Conservation (phyloP, 2,888 invertebrate species). For the Orchesellides sinensis region DNA sequence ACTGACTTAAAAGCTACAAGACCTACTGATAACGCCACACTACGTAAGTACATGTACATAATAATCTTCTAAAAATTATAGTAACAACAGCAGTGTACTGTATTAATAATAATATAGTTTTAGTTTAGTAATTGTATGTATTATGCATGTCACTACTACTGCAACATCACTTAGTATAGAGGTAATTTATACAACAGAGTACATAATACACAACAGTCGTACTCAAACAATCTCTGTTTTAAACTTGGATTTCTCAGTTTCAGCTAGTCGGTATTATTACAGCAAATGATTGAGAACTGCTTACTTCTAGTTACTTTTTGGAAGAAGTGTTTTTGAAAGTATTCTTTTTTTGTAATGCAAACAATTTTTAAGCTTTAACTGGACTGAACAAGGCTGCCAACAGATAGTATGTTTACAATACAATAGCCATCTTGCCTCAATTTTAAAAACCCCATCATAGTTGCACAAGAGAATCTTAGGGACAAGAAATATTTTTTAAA, state of each 20-base stretch:
- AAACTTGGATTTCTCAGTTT: conserved; percentile 32
- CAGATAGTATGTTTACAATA: not conserved
- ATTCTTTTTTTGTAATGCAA: conserved; percentile 37
- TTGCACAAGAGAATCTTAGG: conserved; percentile 54
- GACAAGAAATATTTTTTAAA: conserved; percentile 51
- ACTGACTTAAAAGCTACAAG: conserved; percentile 28
- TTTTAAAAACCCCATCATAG: conserved; percentile 44
- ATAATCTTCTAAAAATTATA: conserved; percentile 36
- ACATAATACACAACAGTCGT: conserved; percentile 26
- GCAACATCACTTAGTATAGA: conserved; percentile 9
- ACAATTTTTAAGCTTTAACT: conserved; percentile 37
- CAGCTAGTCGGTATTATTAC: conserved; percentile 22
- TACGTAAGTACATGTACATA: conserved; percentile 40
- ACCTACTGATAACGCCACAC: conserved; percentile 17
- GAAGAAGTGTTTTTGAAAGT: conserved; percentile 62
- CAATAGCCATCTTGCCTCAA: too few species aligned
- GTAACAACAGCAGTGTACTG: conserved; percentile 37
- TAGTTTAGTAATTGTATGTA: not conserved
- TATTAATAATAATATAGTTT: not conserved
- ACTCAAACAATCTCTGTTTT: conserved; percentile 45
- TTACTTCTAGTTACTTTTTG: conserved; percentile 28
- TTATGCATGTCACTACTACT: not conserved
- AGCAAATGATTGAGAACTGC: conserved; percentile 62
- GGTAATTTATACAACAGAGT: conserved; percentile 4
- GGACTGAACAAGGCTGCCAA: conserved; percentile 54